Conservation (phyloP, 2,888 invertebrate genomes). For the Cactoblastis cactorum region DNA sequence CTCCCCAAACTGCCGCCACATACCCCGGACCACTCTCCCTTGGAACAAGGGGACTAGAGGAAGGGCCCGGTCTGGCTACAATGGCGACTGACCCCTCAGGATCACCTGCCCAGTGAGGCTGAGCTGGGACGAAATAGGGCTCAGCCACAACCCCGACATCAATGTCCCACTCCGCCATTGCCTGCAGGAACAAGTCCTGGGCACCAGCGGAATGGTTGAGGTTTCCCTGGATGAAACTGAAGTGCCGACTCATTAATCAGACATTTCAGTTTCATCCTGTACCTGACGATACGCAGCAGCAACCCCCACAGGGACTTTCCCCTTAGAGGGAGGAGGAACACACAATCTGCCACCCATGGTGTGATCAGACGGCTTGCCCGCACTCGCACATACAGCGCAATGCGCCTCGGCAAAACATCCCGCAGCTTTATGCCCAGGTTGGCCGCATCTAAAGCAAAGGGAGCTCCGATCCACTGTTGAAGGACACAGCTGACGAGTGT, state of each 20-base stretch:
- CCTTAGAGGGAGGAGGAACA: background rate
- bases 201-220: background rate
- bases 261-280: too few relatives aligned
- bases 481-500: background rate
- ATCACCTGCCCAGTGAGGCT: background rate
- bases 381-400: background rate
- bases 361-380: background rate
- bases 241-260: background rate
- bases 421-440: background rate
- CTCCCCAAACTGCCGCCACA: background rate
- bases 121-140: background rate
- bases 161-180: background rate
- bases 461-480: background rate
- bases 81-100: background rate
- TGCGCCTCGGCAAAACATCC: background rate
- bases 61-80: background rate
- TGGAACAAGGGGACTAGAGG: background rate
- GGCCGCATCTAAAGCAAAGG: background rate
- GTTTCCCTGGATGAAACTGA: background rate
- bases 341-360: background rate
- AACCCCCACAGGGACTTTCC: too few relatives aligned
- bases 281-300: too few relatives aligned
- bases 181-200: background rate
- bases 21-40: background rate
- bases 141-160: background rate